phyloP scores from a whole-genome alignment of 2,113 vertebrate species.

The Hippopotamus amphibius region DNA sequence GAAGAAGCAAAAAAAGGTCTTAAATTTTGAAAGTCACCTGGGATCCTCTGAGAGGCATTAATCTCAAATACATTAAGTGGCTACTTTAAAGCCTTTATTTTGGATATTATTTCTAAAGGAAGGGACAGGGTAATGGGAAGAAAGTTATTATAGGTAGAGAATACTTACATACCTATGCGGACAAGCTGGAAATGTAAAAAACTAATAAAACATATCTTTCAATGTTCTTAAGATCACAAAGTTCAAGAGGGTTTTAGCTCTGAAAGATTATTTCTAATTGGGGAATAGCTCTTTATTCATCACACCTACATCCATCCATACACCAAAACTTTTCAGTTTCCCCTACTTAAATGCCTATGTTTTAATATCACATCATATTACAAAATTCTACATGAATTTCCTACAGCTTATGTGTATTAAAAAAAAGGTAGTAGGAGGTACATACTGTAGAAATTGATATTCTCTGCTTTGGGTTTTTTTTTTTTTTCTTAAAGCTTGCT shows the following conservation, averaged over 20 bases:
- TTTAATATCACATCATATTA: neutral
- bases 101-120: neutral
- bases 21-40: neutral
- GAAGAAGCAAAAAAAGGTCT: neutral
- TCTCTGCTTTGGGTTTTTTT: neutral
- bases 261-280: neutral
- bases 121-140: neutral
- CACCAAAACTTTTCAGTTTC: conserved; percentile 25
- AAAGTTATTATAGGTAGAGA: neutral
- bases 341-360: neutral
- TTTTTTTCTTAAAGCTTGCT: neutral
- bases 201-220: conserved; percentile 14
- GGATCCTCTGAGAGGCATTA: neutral
- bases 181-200: neutral
- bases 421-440: conserved; percentile 2
- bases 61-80: neutral
- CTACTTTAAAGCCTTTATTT: conserved; percentile 5
- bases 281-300: neutral
- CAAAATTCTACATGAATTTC: conserved; percentile 1
- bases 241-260: neutral
- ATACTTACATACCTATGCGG: neutral
- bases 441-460: neutral
- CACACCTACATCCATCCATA: neutral
- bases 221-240: neutral
- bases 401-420: neutral